These are phyloP conservation scores for Toxotes lorentzi DNA, from an alignment of 2,797 vertebrate species.

Conservation along the genomic window DNA sequence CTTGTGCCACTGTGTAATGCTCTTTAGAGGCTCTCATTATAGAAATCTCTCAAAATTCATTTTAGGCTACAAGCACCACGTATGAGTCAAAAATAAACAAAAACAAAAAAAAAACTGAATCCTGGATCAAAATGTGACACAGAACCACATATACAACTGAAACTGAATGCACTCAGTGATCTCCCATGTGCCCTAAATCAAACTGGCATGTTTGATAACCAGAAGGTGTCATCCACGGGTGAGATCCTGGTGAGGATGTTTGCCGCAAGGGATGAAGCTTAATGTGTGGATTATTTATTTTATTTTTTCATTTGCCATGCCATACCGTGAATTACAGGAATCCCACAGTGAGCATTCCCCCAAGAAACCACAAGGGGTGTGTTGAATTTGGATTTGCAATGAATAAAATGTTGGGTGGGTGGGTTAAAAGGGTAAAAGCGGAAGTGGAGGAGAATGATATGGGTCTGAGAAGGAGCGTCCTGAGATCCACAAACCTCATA, in stretches of 20 bases:
- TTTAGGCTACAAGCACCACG: conserved; percentile 23
- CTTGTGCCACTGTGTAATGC: conserved; percentile 37
- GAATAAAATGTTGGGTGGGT: conserved; percentile 35
- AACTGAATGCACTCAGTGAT: conserved; percentile 14
- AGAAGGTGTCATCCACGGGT: conserved; percentile 48
- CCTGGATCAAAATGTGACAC: background rate
- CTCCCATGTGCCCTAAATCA: conserved; percentile 41
- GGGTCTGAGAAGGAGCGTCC: conserved; percentile 68
- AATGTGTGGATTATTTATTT: conserved; percentile 23
- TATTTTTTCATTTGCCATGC: background rate
- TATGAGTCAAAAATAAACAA: background rate
- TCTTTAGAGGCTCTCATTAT: conserved; percentile 43
- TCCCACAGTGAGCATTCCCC: conserved; percentile 76
- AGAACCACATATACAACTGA: conserved; percentile 8
- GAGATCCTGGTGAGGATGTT: conserved; percentile 39
- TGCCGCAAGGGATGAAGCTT: conserved; percentile 11
- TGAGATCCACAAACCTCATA: conserved; percentile 83
- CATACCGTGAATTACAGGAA: conserved; percentile 10
- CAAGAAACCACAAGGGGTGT: conserved; percentile 35
- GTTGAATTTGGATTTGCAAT: conserved; percentile 50
- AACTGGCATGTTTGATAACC: conserved; percentile 47
- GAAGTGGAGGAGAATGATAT: conserved; percentile 58
- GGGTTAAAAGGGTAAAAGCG: background rate
- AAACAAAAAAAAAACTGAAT: background rate
- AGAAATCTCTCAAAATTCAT: conserved; percentile 36